These are phyloP conservation scores for Sterna hirundo DNA, from an alignment of 2,113 vertebrate species.

Conservation along the genomic window DNA sequence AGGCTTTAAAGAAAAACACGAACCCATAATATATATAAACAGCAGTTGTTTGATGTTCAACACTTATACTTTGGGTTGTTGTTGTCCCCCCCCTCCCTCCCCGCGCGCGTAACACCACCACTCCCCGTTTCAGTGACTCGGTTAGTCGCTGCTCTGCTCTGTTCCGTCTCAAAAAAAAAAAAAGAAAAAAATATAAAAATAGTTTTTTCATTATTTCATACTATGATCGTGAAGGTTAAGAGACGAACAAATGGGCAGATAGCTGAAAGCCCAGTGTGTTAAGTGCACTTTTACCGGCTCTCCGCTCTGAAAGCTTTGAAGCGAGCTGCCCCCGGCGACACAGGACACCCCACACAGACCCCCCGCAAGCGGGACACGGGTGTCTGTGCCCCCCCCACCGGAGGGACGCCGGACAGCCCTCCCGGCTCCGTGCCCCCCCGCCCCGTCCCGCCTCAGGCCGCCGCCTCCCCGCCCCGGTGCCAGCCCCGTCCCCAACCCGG, in stretches of 20 bases:
- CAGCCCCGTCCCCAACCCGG: neutral
- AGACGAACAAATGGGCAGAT: neutral
- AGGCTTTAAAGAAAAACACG: neutral
- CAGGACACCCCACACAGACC: neutral
- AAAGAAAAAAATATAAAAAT: neutral
- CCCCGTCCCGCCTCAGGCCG: neutral
- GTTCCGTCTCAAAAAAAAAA: neutral
- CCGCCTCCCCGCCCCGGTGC: neutral
- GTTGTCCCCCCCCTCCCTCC: neutral
- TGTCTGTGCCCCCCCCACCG: neutral
- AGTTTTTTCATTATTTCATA: neutral
- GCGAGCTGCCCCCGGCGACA: accelerated
- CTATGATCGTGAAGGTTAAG: neutral
- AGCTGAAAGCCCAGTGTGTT: neutral
- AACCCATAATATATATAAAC: neutral
- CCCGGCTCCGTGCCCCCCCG: neutral
- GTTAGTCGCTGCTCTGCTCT: neutral
- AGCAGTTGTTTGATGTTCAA: neutral
- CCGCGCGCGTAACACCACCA: neutral
- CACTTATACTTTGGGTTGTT: neutral
- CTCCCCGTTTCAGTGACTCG: neutral
- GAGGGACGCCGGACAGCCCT: neutral
- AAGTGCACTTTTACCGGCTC: neutral
- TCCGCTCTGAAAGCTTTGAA: neutral
- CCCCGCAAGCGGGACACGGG: neutral